Evolutionary conservation across 2,888 invertebrate genomes (phyloP).

Genomic region (Plagiodera versicolora): DNA sequence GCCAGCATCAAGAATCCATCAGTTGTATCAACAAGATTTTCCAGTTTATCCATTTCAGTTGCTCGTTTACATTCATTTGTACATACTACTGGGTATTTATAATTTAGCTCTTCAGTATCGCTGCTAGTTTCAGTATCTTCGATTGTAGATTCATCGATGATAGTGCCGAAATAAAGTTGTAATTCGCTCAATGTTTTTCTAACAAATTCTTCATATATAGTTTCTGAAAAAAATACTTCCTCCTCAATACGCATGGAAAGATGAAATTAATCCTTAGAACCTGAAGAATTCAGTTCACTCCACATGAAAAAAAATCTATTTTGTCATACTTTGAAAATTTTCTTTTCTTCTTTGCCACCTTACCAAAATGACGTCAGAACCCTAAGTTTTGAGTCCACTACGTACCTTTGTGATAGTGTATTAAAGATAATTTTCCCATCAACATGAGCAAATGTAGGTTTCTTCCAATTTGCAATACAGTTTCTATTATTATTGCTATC

Average conservation of each 20-base stretch:
- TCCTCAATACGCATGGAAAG: no score
- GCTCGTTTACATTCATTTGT: conserved; percentile 39
- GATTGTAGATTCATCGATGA: conserved; percentile 12
- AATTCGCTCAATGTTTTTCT: conserved; percentile 43
- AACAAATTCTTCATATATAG: conserved; percentile 48
- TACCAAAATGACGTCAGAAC: background rate
- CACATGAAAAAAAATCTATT: no score
- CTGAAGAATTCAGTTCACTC: no score
- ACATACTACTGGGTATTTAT: conserved; percentile 40
- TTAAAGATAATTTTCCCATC: conserved; percentile 45
- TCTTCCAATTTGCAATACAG: conserved; percentile 49
- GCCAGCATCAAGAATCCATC: conserved; percentile 56
- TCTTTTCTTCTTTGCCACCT: background rate
- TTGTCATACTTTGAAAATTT: no score
- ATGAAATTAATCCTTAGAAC: no score
- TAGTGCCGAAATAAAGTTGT: conserved; percentile 32
- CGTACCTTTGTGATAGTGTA: conserved; percentile 38
- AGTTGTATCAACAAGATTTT: conserved; percentile 46
- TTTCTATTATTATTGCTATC: conserved; percentile 44
- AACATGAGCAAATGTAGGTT: conserved; percentile 49
- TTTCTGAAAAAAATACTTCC: conserved; percentile 46
- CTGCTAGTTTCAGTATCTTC: conserved; percentile 5
- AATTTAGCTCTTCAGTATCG: conserved; percentile 14
- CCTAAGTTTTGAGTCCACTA: background rate
- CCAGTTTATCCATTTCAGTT: conserved; percentile 47